Evolutionary conservation across 64 coral and sea anemone species (phyloP), one percentile per base, ranked within the genome.

Genomic region (Dendrophyllia cribrosa): DNA sequence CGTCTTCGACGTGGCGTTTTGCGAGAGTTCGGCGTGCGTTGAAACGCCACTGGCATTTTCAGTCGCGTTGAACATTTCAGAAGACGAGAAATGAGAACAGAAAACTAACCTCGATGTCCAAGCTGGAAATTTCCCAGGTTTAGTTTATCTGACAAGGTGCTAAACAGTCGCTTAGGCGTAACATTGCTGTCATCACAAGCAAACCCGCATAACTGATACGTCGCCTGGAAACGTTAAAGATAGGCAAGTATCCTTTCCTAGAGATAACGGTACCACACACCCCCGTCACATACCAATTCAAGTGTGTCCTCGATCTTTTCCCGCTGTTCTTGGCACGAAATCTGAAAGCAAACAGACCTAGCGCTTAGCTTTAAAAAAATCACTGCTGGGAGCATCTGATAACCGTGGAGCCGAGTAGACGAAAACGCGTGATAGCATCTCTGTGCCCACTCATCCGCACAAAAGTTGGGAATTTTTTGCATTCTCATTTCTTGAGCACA

Each of bases 401-500:
- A 58, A 47, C 8, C 9, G 44, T 61, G 20, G 5, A 21, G 77
- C 26, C 43, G 43, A 23, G 19, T 13, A 5, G 45, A 22, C 19
- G 22, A 50, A 44, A 64, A 82, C 17, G 17, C 45, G 17, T 43
- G 45, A 68, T 75, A 84, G 8, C 62, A 67, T 50, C 60, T 67
- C n/a, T 51, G 80, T 14, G 16, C 19, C 17, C 62, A 67, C 43
- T 84, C 60, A 82, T 43, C 78, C 78, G 44, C 12, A 49, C 60
- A 84, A 63, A 80, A 60, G 56, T 22, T 51, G 20, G 10, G 17
- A 66, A 84, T 84, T 67, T 68, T 84, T 68, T 19, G 63, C 62
- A 84, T 68, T 84, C 80, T 84, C 44, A 25, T 63, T 19, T 11
- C 44, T 50, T 23, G 14, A 50, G 62, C 48, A 77, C 58, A 77